phyloP scores from a whole-genome alignment of 2,113 vertebrate species.

The Scytalopus superciliaris region DNA sequence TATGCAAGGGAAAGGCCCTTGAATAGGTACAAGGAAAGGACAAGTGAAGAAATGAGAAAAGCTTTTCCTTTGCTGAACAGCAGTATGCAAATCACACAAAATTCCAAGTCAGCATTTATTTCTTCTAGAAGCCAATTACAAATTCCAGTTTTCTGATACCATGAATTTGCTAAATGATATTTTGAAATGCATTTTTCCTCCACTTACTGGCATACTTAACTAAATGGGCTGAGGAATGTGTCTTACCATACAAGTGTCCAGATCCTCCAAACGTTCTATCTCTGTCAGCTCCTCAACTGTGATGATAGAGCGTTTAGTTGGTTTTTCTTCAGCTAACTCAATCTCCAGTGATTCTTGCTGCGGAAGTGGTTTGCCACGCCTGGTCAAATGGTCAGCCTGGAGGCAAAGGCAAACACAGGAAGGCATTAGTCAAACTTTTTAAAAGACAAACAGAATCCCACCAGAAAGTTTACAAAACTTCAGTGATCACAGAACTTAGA shows the following conservation, averaged over 20 bases:
- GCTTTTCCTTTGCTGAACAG: neutral
- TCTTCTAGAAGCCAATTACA: neutral
- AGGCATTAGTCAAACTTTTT: neutral
- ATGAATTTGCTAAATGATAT: neutral
- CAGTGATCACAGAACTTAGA: neutral
- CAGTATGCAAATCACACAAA: neutral
- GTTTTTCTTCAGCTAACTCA: slow-evolving; percentile 84
- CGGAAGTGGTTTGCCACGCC: slow-evolving; percentile 80
- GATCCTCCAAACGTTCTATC: slow-evolving; percentile 89
- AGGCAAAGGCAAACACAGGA: neutral
- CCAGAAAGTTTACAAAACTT: neutral
- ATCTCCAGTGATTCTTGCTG: slow-evolving; percentile 85
- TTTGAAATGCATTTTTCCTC: neutral
- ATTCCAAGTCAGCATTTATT: neutral
- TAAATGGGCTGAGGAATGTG: neutral
- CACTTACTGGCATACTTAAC: neutral
- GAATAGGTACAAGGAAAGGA: neutral
- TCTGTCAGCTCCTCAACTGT: slow-evolving; percentile 84
- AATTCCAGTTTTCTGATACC: neutral
- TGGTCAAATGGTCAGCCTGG: slow-evolving; percentile 89
- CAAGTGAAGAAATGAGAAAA: neutral
- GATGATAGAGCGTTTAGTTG: slow-evolving; percentile 77
- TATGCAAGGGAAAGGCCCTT: neutral
- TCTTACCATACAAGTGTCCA: slow-evolving; percentile 95
- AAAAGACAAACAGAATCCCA: neutral